Base-by-base conservation (phyloP, 2,113 vertebrate genomes). In the Calypte anna region DNA sequence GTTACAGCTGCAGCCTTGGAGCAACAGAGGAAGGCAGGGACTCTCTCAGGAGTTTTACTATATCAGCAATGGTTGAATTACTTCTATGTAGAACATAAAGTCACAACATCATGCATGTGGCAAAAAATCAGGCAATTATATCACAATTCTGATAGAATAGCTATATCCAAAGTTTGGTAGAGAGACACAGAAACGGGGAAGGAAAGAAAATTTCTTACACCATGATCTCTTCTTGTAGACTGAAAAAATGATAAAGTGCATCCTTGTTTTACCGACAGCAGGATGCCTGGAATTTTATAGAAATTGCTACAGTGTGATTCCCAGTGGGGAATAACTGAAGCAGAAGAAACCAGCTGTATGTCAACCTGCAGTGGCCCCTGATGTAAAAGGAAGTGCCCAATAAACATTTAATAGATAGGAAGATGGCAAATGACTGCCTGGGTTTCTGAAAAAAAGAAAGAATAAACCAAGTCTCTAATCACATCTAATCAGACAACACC, bases 291-390 rank as follows among this genome's bases (percentile, higher is more conserved):
- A 91, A 88, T 84, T 88, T 86, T 90, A 91, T 46, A 88, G 93
- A 81, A 95, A 86, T 64, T 86, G 72, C 69, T 83, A 86, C 79
- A 93, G 77, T 10, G 2, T 81, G 38, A 90, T 44, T 90, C 79
- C 76, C 69, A 33, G 48, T 77, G 54, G 91, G 69, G 86, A 93
- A 88, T 70, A 83, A 90, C 53, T 88, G 68, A 94, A 92, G 73
- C 80, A 84, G 92, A 91, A 95, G 82, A 92, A 95, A 93, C 86
- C 86, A 93, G 74, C 90, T 58, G 78, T 62, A 92, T 72, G 80
- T 90, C 90, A 92, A 86, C 85, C 63, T 83, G 79, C 80, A 88
- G 44, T 28, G 46, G 85, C 88, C 90, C 80, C 30, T 83, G 40
- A 61, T 88, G 44, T 89, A 80, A 86, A 93, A 94, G 44, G 58